Conservation (phyloP, 2,113 vertebrate genomes). For the Entomyzon cyanotis region DNA sequence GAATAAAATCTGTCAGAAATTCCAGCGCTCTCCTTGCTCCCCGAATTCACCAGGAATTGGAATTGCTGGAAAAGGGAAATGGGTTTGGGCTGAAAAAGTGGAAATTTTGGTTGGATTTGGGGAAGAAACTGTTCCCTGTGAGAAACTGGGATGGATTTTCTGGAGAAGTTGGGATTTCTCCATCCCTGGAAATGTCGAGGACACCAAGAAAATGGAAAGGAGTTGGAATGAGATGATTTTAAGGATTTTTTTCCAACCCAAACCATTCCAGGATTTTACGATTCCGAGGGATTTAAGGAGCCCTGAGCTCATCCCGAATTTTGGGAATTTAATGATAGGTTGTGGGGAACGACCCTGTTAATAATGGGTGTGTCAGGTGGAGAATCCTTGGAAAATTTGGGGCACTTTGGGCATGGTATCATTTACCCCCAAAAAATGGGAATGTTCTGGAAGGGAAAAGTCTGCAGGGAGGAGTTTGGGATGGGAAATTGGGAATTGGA, state of each 20-base stretch:
- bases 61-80: neutral
- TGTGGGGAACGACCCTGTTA: no score
- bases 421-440: no score
- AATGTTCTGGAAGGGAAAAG: neutral
- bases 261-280: accelerated
- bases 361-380: no score
- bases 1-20: neutral
- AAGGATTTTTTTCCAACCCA: neutral
- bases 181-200: neutral
- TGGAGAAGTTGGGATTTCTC: neutral
- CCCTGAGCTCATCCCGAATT: no score
- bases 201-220: neutral
- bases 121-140: neutral
- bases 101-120: neutral
- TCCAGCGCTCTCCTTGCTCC: accelerated
- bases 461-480: neutral
- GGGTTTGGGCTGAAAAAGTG: neutral
- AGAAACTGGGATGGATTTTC: neutral
- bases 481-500: no score
- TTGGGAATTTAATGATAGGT: no score
- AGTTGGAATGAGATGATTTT: accelerated
- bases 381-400: no score
- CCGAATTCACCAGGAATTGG: neutral
- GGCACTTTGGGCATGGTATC: no score
- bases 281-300: neutral